Percentiles rank a stretch among this genome's conserved stretches.
Conservation (phyloP, 2,113 vertebrate species). For the Crotalus tigris region DNA sequence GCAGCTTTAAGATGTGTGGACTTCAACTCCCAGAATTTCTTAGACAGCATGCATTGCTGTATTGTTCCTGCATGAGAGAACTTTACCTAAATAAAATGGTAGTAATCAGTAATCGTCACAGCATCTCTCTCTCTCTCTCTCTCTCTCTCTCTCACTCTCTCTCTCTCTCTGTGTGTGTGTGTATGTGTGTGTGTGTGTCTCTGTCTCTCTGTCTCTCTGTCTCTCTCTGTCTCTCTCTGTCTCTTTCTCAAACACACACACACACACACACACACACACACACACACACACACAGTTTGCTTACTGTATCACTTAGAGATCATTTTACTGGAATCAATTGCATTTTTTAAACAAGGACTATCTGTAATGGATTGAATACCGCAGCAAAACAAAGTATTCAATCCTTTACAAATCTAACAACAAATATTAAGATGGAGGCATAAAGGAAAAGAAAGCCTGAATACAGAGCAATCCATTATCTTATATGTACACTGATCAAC, state of each 20-base stretch:
- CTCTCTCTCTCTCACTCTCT: no score
- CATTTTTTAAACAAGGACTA: background rate
- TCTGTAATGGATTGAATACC: background rate
- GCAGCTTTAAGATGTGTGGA: background rate
- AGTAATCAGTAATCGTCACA: background rate
- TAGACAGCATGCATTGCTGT: background rate
- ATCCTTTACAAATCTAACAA: background rate
- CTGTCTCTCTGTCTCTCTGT: no score
- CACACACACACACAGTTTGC: background rate
- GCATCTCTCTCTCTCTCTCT: background rate
- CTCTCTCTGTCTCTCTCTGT: no score
- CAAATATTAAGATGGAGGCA: background rate
- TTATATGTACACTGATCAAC: background rate
- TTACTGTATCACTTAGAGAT: background rate
- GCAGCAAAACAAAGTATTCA: background rate
- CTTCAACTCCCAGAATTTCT: background rate
- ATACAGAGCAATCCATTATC: background rate
- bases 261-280: background rate
- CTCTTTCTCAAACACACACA: no score
- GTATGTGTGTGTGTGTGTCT: no score
- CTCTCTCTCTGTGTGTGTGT: no score
- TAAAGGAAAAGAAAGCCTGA: background rate
- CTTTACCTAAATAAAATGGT: background rate
- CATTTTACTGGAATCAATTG: background rate
- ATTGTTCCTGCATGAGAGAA: background rate